phyloP scores from a whole-genome alignment of 1,140 invertebrate species.

The Episyrphus balteatus region DNA sequence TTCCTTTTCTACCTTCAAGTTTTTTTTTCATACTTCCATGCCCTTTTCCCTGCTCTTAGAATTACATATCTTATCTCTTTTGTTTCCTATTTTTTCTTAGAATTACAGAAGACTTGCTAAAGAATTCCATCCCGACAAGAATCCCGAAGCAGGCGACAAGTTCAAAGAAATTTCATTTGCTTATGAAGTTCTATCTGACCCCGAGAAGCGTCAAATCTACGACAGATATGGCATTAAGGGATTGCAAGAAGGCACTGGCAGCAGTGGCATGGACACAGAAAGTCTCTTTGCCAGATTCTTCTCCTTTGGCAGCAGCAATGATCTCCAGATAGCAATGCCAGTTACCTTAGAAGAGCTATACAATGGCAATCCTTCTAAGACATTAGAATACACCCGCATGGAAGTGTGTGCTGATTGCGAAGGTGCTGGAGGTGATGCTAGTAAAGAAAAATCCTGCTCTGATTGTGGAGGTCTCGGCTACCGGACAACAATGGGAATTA shows the following conservation, averaged over 20 bases:
- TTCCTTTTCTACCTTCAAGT: too few species aligned
- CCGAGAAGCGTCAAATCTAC: conserved; percentile 53
- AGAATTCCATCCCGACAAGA: conserved; percentile 82
- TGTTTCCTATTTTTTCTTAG: conserved; percentile 45
- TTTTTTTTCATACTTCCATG: too few species aligned
- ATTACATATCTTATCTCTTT: too few species aligned
- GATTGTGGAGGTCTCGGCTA: conserved; percentile 17
- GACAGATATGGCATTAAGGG: conserved; percentile 68
- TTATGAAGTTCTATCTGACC: conserved; percentile 67
- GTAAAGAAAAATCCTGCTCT: conserved; percentile 11
- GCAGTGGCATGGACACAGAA: conserved; percentile 47
- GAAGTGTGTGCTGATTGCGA: conserved; percentile 76
- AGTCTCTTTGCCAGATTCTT: conserved; percentile 51
- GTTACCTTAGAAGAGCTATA: conserved; percentile 87
- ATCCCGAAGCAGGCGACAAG: conserved; percentile 67
- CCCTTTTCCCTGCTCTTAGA: too few species aligned
- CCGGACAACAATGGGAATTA: conserved; percentile 20
- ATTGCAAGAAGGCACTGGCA: conserved; percentile 58
- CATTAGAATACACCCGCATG: conserved; percentile 67
- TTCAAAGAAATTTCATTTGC: conserved; percentile 85
- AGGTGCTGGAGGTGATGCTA: conserved; percentile 60
- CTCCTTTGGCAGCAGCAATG: conserved; percentile 38
- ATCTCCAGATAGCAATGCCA: conserved; percentile 1
- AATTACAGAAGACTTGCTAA: conserved; percentile 75
- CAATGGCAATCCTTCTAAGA: conserved; percentile 67